A percentile compares a stretch with the other conserved stretches of the same genome.
Evolutionary conservation across 2,888 invertebrate genomes (phyloP).

Genomic region (Meiosimyza platycephala): DNA sequence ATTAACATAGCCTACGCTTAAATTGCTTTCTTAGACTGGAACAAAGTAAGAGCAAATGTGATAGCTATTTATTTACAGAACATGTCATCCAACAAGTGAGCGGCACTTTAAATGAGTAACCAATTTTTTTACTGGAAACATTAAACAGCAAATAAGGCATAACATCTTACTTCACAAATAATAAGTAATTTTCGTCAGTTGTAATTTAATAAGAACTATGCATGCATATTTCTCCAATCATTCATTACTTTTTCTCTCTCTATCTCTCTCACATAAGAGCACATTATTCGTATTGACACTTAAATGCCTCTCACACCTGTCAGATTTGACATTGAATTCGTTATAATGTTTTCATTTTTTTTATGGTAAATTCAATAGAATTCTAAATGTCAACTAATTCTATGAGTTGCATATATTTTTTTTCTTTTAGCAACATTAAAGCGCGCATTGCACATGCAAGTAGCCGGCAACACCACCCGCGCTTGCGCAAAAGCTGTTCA

Average conservation of each 20-base stretch:
- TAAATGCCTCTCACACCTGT: constrained; percentile 14
- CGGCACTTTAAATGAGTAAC: no score
- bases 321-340: constrained; percentile 28
- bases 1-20: constrained; percentile 65
- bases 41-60: constrained; percentile 2
- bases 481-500: constrained; percentile 20
- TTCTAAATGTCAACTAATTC: not conserved
- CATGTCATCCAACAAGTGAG: no score
- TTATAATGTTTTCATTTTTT: constrained; percentile 7
- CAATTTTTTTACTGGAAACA: no score
- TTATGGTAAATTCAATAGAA: constrained; percentile 5
- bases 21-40: constrained; percentile 29
- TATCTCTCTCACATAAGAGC: not conserved
- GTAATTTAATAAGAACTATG: no score
- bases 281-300: not conserved
- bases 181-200: no score
- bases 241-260: not conserved
- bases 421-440: not conserved
- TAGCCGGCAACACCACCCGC: constrained; percentile 16
- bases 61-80: not conserved
- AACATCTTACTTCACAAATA: no score
- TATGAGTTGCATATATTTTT: not conserved
- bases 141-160: no score
- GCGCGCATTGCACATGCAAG: not conserved
- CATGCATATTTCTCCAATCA: no score